phyloP scores from a whole-genome alignment of 2,797 vertebrate genomes.

The Bufotes viridis region DNA sequence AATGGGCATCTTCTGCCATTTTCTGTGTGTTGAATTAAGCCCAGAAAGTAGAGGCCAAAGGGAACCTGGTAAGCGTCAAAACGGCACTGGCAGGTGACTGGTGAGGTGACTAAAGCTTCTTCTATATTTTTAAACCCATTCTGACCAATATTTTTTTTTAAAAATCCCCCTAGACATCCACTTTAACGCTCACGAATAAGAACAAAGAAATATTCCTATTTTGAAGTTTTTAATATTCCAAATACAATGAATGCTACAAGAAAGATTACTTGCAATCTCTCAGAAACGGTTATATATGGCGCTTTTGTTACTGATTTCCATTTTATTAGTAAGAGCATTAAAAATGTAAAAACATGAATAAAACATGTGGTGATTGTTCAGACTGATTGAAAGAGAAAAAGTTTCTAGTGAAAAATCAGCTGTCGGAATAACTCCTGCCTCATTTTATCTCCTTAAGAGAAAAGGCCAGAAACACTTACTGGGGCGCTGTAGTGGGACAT shows the following conservation, averaged over 20 bases:
- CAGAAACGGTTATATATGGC: conserved; percentile 43
- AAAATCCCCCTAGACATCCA: no score
- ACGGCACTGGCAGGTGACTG: no score
- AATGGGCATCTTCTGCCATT: no score
- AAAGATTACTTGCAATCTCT: conserved; percentile 51
- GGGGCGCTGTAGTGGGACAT: not conserved
- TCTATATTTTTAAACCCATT: no score
- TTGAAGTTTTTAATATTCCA: conserved; percentile 42
- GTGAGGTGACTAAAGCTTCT: no score
- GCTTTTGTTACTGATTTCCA: conserved; percentile 54
- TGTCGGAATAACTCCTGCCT: not conserved
- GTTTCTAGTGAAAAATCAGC: conserved; percentile 27
- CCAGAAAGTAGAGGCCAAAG: no score
- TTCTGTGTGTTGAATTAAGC: no score
- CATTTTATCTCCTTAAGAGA: conserved; percentile 11
- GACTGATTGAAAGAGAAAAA: conserved; percentile 41
- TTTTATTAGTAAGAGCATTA: conserved; percentile 60
- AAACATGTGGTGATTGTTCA: conserved; percentile 56
- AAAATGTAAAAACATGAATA: conserved; percentile 59
- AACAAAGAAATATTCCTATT: conserved; percentile 4
- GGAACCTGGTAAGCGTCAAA: no score
- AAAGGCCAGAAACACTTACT: not conserved
- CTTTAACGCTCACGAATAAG: not conserved
- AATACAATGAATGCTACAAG: conserved; percentile 38
- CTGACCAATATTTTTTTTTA: no score